phyloP scores from a whole-genome alignment of 2,113 vertebrate species.

The Hucho hucho region DNA sequence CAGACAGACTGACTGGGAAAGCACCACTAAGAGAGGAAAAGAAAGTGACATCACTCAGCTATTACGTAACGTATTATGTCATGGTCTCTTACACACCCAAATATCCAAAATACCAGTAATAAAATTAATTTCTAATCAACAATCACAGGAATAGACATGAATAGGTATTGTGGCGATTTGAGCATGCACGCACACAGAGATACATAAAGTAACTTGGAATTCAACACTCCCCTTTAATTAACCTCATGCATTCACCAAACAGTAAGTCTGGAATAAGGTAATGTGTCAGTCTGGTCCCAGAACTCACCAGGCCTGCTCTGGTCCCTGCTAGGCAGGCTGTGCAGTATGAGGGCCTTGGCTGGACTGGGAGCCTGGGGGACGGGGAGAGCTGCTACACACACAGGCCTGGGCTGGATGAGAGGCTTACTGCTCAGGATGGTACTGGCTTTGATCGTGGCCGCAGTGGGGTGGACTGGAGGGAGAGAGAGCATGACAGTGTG shows the following conservation, averaged over 20 bases:
- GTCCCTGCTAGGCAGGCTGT: slow-evolving; percentile 71
- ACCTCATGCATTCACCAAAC: too few species aligned
- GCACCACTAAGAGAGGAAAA: slow-evolving; percentile 63
- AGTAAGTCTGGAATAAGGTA: too few species aligned
- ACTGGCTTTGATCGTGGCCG: slow-evolving; percentile 62
- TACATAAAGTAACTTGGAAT: too few species aligned
- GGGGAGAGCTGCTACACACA: slow-evolving; percentile 71
- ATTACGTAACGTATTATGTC: not conserved
- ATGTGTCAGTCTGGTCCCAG: too few species aligned
- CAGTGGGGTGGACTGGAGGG: slow-evolving; percentile 1
- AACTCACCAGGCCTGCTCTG: slow-evolving; percentile 67
- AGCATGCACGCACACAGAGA: too few species aligned
- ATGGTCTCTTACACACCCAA: not conserved
- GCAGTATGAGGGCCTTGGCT: slow-evolving; percentile 78
- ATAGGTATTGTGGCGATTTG: too few species aligned
- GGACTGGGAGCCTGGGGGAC: slow-evolving; percentile 59
- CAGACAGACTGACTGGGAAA: slow-evolving; percentile 77
- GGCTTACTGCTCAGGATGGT: slow-evolving; percentile 74
- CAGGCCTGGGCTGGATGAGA: slow-evolving; percentile 77
- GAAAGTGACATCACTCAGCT: not conserved
- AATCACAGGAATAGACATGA: too few species aligned
- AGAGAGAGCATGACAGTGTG: not conserved
- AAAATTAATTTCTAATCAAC: too few species aligned
- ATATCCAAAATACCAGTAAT: too few species aligned
- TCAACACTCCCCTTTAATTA: too few species aligned